Evolutionary conservation across 2,113 vertebrate genomes (phyloP).

Genomic region (Chaetorhynchus papuensis): DNA sequence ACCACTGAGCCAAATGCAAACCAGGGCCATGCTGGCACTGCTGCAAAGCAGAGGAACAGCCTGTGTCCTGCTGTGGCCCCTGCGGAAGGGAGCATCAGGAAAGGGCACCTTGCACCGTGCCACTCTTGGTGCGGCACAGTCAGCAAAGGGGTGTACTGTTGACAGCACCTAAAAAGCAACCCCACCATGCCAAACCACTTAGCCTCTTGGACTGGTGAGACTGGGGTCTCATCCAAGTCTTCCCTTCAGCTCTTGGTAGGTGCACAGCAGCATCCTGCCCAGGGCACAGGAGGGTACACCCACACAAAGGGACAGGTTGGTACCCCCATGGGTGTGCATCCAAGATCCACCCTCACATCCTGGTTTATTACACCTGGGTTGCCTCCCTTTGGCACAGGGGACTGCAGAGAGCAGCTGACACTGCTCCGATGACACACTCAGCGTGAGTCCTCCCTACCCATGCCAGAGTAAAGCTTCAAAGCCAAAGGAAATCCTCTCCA

Average conservation of each 20-base stretch:
- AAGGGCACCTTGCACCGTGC: background rate
- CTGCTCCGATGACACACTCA: fast-evolving
- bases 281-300: background rate
- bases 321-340: background rate
- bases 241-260: background rate
- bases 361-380: background rate
- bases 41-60: background rate
- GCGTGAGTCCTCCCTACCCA: fast-evolving
- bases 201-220: fast-evolving
- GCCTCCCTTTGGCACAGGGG: fast-evolving
- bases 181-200: fast-evolving
- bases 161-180: background rate
- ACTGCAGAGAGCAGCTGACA: background rate
- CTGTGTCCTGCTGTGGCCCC: background rate
- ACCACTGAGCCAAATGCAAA: fast-evolving
- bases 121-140: fast-evolving
- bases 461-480: background rate
- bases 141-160: fast-evolving
- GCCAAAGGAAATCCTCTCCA: background rate
- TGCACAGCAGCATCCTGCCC: background rate
- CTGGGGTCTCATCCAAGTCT: background rate
- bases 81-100: background rate
- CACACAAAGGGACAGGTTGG: background rate
- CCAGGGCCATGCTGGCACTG: fast-evolving
- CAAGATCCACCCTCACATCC: background rate